Base-by-base conservation (phyloP, 2,113 vertebrate species). In the Suncus etruscus region DNA sequence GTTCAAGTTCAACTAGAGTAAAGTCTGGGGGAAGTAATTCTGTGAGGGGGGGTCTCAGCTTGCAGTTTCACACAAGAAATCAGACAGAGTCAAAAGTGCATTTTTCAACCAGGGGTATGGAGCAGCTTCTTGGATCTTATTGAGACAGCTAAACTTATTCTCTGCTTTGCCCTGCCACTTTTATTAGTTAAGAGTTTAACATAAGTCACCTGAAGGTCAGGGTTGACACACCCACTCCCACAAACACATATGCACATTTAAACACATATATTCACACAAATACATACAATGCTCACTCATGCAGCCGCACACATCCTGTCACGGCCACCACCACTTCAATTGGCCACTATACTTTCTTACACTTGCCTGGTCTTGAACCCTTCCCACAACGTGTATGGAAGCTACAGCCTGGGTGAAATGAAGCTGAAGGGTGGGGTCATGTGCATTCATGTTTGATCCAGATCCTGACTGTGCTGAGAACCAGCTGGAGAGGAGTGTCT, bases 401-500 rank as follows among this genome's bases (percentile, higher is more conserved):
- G 85, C 4, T 2, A 3, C 16, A 0, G 47, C 18, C 4, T 54
- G 39, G 2, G 0, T 25, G 32, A 25, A 31, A 73, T 0, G 18
- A 90, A 65, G 45, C 31, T 45, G 0, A 0, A 39, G 65, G 45
- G 61, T 7, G 7, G n/a, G 39, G 68, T 31, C 82, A 10, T 0
- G 0, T 14, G 11, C 20, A 47, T 51, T 0, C 0, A 80, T 11
- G 9, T 31, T 25, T 58, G 45, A 31, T 39, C 29, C 14, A 65
- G 32, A 14, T 31, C 70, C 50, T 7, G 16, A 1, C 11, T 20
- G 24, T 47, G 11, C 89, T 32, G 6, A 31, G 24, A 68, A 73
- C 12, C 10, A 1, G 29, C 47, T 8, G 0, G 4, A 8, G 16
- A 45, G n/a, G 12, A 32, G 11, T 2, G 0, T 0, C 0, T 6